Evolutionary conservation across 2,888 invertebrate species (phyloP).

Genomic region (Venusia cambrica): DNA sequence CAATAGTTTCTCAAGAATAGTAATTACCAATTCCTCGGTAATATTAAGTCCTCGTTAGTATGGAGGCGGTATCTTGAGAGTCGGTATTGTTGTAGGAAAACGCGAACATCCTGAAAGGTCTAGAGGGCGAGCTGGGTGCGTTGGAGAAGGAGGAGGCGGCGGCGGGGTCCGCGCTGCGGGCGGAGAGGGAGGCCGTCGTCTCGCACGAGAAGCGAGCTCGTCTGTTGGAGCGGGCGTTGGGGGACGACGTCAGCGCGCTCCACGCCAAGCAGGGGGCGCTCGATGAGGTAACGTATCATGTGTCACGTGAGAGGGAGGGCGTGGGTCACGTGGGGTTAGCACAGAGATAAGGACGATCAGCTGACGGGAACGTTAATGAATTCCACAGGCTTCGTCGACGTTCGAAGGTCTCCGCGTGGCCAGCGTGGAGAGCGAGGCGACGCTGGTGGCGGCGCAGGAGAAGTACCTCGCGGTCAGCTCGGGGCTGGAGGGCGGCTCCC

Average conservation of each 20-base stretch:
- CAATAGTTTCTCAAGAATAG: too few relatives aligned
- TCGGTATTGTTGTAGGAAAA: conserved; percentile 84
- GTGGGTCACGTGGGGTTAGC: too few relatives aligned
- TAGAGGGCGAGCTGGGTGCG: conserved; percentile 83
- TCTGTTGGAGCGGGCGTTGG: conserved; percentile 83
- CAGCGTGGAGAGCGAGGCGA: conserved; percentile 84
- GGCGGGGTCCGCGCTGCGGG: conserved; percentile 82
- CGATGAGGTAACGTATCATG: conserved; percentile 9
- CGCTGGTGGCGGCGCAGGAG: conserved; percentile 87
- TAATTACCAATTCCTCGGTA: too few relatives aligned
- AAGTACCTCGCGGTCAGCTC: conserved; percentile 91
- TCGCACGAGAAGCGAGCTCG: conserved; percentile 84
- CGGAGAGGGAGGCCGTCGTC: conserved; percentile 39
- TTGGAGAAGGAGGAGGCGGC: conserved; percentile 86
- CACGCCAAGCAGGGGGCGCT: conserved; percentile 21
- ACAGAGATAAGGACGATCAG: too few relatives aligned
- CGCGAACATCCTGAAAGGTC: conserved; percentile 81
- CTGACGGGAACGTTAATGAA: too few relatives aligned
- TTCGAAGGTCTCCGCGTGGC: conserved; percentile 86
- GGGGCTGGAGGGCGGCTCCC: conserved; percentile 90
- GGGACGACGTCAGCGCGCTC: conserved; percentile 23
- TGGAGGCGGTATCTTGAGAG: too few relatives aligned
- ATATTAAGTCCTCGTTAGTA: too few relatives aligned
- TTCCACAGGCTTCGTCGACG: conserved; percentile 80
- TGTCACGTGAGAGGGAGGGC: too few relatives aligned